These are phyloP conservation scores for Metalampra italica DNA, from an alignment of 2,888 invertebrate species.

Conservation along the genomic window DNA sequence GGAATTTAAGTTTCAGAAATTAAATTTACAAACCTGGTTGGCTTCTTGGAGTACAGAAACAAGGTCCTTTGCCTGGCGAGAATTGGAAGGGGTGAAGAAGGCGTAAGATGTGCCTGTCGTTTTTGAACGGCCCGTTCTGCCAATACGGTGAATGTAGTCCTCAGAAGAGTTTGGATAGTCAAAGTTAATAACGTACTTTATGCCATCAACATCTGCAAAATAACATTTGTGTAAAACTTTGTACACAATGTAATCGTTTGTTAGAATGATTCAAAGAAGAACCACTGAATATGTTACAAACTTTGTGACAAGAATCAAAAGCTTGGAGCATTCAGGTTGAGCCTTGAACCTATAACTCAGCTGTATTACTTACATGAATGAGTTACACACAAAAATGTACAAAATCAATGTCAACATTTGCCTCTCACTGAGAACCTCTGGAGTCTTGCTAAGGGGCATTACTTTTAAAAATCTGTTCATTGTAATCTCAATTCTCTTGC, in stretches of 20 bases:
- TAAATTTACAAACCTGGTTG: constrained; percentile 81
- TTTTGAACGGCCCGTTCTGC: constrained; percentile 93
- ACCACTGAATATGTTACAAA: constrained; percentile 19
- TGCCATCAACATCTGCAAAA: constrained; percentile 94
- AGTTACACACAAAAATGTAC: constrained; percentile 67
- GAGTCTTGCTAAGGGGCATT: constrained; percentile 69
- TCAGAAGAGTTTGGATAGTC: constrained; percentile 97
- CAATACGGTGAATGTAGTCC: constrained; percentile 97
- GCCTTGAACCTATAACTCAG: constrained; percentile 45
- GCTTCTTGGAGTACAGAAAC: constrained; percentile 94
- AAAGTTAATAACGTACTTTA: constrained; percentile 97
- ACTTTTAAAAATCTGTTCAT: constrained; percentile 28
- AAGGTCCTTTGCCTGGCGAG: constrained; percentile 92
- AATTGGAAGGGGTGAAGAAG: constrained; percentile 94
- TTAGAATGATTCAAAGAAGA: not conserved
- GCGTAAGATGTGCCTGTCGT: constrained; percentile 95
- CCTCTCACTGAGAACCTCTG: constrained; percentile 77
- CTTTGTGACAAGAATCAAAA: constrained; percentile 14
- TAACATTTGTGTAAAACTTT: constrained; percentile 10
- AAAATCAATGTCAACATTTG: constrained; percentile 52
- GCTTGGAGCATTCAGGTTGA: constrained; percentile 8
- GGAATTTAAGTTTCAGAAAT: too few species aligned
- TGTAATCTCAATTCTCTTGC: constrained; percentile 39
- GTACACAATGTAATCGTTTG: not conserved
- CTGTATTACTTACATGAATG: constrained; percentile 72